Evolutionary conservation across 2,113 vertebrate genomes (phyloP), one percentile per base, ranked within the genome.

Genomic region (Melanerpes formicivorus): DNA sequence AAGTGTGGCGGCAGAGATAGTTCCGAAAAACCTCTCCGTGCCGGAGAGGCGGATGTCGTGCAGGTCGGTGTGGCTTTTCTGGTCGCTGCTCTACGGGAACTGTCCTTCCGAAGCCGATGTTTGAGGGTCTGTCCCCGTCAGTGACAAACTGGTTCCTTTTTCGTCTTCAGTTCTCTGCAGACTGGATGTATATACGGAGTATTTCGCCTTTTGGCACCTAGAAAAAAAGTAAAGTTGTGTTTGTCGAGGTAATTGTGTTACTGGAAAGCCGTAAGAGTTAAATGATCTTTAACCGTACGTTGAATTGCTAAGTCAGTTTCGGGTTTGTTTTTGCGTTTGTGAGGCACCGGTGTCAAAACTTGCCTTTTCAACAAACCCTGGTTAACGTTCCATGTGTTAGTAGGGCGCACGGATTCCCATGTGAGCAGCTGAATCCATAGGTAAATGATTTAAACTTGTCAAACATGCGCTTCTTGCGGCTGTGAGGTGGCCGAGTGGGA

Each of bases 231-330:
- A 1, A 67, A n/a, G 32, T 79, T 16, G 7, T 2, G 9, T 73
- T 56, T 58, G 34, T 25, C 10, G 22, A 8, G 23, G 12, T 27
- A 12, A 7, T 6, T 21, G 59, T 8, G 19, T 12, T 44, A 6
- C 26, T 10, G 4, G 29, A 2, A 8, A 56, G 56, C 22, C 32
- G n/a, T 13, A 12, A 22, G 50, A 7, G 18, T 58, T 6, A 3
- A 32, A 1, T 64, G 8, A 0, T 6, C 0, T 16, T 23, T 37
- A 76, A 14, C 19, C 58, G 17, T 0, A 0, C 1, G 44, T 3
- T 40, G 40, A 10, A 16, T 29, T 5, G 5, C 19, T 29, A 2
- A 1, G 18, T 69, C 6, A 0, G 11, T 26, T 85, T 21, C 10
- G 5, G 32, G 0, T 32, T 77, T 9, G 11, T 5, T 3, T 44